A percentile compares a stretch with the other conserved stretches of the same genome.
Conservation (phyloP, 2,113 vertebrate species). For the Canis aureus region DNA sequence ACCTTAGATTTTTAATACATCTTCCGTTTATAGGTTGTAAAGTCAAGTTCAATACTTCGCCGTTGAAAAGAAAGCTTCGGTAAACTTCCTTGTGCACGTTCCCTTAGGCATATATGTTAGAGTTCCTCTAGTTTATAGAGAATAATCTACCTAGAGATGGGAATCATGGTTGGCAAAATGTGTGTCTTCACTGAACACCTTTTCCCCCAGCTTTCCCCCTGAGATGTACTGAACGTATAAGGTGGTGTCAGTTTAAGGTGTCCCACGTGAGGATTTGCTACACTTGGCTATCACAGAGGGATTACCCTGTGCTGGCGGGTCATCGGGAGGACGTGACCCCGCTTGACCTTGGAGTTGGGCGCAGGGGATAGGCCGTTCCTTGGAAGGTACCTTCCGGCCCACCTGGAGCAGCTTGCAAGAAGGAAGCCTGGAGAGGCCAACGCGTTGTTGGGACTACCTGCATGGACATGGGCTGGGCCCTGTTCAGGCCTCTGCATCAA, state of each 20-base stretch:
- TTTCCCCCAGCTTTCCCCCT: neutral
- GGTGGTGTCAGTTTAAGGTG: neutral
- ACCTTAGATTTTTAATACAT: slow-evolving; percentile 9
- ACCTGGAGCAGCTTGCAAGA: neutral
- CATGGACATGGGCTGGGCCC: neutral
- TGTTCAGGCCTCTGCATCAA: neutral
- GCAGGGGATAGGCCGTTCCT: no score
- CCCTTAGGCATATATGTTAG: neutral
- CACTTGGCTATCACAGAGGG: neutral
- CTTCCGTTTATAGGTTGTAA: neutral
- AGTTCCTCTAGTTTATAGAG: neutral
- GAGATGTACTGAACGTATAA: neutral
- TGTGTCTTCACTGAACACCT: neutral
- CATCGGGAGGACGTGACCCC: neutral
- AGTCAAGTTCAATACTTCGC: neutral
- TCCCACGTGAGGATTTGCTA: neutral
- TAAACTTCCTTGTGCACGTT: neutral
- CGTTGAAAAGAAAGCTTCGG: neutral
- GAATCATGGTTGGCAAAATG: neutral
- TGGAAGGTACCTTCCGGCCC: neutral
- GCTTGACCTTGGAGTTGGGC: neutral
- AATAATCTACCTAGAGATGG: neutral
- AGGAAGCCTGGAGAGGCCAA: neutral
- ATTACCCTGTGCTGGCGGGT: neutral
- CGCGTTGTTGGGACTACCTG: neutral